Evolutionary conservation across 2,888 invertebrate species (phyloP), one percentile per base, ranked within the genome.

Genomic region (Eucera pruinosa): DNA sequence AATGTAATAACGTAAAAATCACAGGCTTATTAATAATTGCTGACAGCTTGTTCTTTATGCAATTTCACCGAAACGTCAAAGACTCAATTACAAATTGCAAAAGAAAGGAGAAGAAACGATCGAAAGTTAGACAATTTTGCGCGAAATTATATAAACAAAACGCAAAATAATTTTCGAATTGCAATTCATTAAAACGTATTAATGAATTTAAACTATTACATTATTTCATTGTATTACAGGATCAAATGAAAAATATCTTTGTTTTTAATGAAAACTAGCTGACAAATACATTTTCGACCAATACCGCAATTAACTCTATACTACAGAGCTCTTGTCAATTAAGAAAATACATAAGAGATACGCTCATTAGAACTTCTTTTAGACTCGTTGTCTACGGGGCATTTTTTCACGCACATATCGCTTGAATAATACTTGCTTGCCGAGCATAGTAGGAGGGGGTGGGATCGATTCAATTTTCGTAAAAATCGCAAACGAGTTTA

Each of bases 401-500:
- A 43, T 67, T 43, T 60, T 74, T 55, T 65, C 71, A 71, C 72
- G 78, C 79, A 72, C 72, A 69, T 23, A 20, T 68, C 57, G 65
- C 72, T 78, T 54, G 27, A 45, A 57, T 36, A 43, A 50, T 39
- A 54, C 33, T 55, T 50, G 78, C 64, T 78, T 68, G n/a, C 58
- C 27, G 39, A n/a, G 4, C 33, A 43, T 6, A 23, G n/a, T 13
- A 13, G 6, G 33, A n/a, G 9, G 36, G 13, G 13, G 1, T 15
- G 27, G 23, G 20, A 5, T 2, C n/a, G 50, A 25, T 45, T 72
- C 76, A 72, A 79, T 79, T 79, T 68, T 78, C 68, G 48, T 72
- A 67, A 76, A 72, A 65, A 69, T 81, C 69, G 25, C 47, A 45
- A 39, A 47, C 62, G 58, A 61, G 73, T 68, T 85, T 69, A 57